Conservation (phyloP, 1,140 invertebrate genomes). For the Oryzaephilus surinamensis region DNA sequence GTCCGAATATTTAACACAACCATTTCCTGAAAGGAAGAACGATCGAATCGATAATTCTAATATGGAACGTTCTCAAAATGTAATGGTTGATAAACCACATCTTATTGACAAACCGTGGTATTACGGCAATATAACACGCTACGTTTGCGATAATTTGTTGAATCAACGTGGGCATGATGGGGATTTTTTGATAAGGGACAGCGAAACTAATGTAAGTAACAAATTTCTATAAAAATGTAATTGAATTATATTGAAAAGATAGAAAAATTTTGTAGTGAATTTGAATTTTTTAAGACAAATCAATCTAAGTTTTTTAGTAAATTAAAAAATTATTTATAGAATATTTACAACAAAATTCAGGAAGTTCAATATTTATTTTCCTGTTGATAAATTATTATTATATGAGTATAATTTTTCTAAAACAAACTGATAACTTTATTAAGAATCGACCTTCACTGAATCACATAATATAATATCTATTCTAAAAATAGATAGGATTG, state of each 20-base stretch:
- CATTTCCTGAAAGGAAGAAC: slow-evolving; percentile 53
- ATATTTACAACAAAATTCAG: no score
- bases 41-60: slow-evolving; percentile 12
- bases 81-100: slow-evolving; percentile 50
- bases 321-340: no score
- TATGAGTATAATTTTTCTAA: no score
- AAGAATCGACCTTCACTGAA: no score
- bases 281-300: neutral
- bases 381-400: no score
- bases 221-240: neutral
- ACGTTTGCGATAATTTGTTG: slow-evolving; percentile 88
- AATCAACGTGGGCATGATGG: slow-evolving; percentile 92
- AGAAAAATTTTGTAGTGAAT: neutral
- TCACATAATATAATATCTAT: no score
- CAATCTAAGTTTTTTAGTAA: no score
- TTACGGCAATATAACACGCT: slow-evolving; percentile 88
- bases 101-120: slow-evolving; percentile 86
- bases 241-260: neutral
- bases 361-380: no score
- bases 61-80: slow-evolving; percentile 34
- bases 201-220: slow-evolving; percentile 91
- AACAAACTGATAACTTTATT: no score
- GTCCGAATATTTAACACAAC: slow-evolving; percentile 76
- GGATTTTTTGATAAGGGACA: slow-evolving; percentile 96
- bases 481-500: no score